Evolutionary conservation across 2,888 invertebrate genomes (phyloP), one percentile per base, ranked within the genome.

Genomic region (Drosophila heteroneura): DNA sequence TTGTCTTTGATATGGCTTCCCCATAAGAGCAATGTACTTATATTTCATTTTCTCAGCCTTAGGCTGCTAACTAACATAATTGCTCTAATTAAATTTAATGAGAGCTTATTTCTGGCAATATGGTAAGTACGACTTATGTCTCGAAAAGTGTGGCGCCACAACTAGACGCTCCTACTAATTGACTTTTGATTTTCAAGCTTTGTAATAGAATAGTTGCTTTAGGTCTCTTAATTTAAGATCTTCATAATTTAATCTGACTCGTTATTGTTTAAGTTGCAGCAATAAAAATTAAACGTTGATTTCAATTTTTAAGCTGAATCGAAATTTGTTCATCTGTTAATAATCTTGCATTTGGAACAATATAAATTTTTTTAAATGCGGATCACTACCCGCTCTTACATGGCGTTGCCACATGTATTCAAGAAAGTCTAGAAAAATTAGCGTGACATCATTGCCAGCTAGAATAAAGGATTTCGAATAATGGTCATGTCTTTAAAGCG

Each of bases 281-380:
- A 16, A 47, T 16, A 26, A 16, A 5, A 9, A 47, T 26, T 9
- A 2, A 47, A 16, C 16, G 16, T 9, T 9, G 16, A 16, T 16
- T 47, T 26, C 26, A 4, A 47, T 47, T 16, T 26, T 26, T 4
- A 16, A 47, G 16, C 22, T 14, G 22, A 47, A 26, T 47, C 47
- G 2, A 47, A 4, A 7, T 47, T 7, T 4, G 16, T 14, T 22
- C 22, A 22, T 22, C 4, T 22, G 7, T 26, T 26, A 47, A 26
- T 16, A 26, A 9, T 9, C 22, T 12, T 44, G 12, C 1, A 47
- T 16, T 26, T 47, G 2, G 16, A 16, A 16, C 16, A 14, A 47
- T 14, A 26, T 9, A 1, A 0, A 6, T 3, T 37, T 37, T 16
- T 5, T 0, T 2, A 26, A 16, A 9, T 26, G 9, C 9, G 5